phyloP scores from a whole-genome alignment of 1,140 invertebrate genomes.

The Calliopsis andreniformis region DNA sequence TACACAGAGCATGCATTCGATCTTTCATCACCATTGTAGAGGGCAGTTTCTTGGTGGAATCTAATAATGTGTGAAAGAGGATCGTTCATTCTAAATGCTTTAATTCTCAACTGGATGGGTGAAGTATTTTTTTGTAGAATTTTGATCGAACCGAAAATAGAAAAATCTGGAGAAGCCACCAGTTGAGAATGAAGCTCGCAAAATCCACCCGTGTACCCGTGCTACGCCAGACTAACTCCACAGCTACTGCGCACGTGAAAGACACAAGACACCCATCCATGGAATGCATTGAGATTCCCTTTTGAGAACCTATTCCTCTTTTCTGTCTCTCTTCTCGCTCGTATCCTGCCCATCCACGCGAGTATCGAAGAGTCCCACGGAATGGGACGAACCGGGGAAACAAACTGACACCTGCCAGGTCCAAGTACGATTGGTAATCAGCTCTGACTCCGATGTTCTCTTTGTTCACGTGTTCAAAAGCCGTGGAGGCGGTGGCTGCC shows the following conservation, averaged over 20 bases:
- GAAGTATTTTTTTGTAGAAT: neutral
- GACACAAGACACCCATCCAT: neutral
- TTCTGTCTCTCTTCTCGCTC: slow-evolving; percentile 11
- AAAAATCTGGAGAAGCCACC: no score
- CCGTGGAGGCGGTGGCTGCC: slow-evolving; percentile 79
- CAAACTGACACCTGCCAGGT: slow-evolving; percentile 19
- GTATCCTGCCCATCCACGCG: neutral
- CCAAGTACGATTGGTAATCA: slow-evolving; percentile 38
- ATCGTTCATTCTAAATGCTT: neutral
- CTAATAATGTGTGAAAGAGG: no score
- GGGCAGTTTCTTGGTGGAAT: neutral
- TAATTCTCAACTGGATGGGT: neutral
- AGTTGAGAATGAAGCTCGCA: neutral
- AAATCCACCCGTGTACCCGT: slow-evolving; percentile 46
- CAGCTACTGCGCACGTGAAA: slow-evolving; percentile 12
- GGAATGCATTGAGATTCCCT: neutral
- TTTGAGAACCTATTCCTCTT: neutral
- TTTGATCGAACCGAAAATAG: neutral
- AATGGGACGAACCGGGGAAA: neutral
- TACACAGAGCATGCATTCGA: neutral
- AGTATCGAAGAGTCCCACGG: neutral
- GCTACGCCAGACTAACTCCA: slow-evolving; percentile 51
- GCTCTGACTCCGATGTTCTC: slow-evolving; percentile 74
- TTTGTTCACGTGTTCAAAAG: slow-evolving; percentile 77
- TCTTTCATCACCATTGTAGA: neutral